Evolutionary conservation across 2,113 vertebrate genomes (phyloP).

Genomic region (Oreochromis aureus): DNA sequence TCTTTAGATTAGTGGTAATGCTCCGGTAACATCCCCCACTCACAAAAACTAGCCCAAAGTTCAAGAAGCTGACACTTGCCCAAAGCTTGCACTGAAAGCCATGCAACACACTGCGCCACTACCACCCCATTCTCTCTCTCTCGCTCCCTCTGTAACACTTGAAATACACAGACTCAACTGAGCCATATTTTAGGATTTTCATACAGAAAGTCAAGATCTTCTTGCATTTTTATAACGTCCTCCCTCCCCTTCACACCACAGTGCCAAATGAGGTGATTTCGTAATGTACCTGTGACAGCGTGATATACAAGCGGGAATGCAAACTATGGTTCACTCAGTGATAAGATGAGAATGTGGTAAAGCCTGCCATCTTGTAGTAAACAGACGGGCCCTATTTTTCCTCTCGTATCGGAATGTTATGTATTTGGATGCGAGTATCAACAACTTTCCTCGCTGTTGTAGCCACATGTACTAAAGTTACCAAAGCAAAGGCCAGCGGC

Average conservation of each 20-base stretch:
- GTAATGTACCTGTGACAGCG: background rate
- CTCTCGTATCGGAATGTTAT: background rate
- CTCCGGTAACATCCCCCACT: background rate
- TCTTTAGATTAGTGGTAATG: background rate
- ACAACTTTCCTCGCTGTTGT: background rate
- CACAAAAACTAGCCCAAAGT: conserved; percentile 29
- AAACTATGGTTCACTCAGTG: background rate
- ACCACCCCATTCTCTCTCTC: background rate
- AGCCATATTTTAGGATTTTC: background rate
- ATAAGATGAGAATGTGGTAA: conserved; percentile 27
- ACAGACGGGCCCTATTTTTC: background rate
- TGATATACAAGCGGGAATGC: conserved; percentile 5
- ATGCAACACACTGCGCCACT: background rate
- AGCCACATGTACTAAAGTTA: background rate
- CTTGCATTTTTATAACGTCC: background rate
- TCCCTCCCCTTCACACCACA: background rate
- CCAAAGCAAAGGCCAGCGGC: background rate
- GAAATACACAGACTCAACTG: background rate
- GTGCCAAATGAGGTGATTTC: conserved; percentile 5
- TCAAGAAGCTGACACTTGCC: conserved; percentile 20
- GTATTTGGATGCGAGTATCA: background rate
- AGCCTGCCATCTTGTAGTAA: conserved; percentile 37
- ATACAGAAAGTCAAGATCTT: background rate
- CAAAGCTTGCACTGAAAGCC: background rate
- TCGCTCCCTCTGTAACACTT: background rate